Evolutionary conservation across 1,140 invertebrate genomes (phyloP).

Genomic region (Aporrectodea caliginosa): DNA sequence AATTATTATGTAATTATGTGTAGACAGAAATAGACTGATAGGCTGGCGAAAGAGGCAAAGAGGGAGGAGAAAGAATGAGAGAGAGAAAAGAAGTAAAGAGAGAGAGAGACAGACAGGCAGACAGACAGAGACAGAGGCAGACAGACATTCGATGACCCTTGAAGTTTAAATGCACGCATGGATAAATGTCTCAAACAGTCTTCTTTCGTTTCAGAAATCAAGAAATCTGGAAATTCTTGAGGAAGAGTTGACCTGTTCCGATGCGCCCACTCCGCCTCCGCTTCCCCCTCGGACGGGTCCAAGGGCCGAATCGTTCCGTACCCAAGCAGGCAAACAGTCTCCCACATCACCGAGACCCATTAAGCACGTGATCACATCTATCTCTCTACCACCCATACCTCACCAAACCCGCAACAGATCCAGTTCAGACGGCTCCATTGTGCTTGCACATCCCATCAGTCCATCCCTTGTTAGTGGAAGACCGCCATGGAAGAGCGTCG

Average conservation of each 20-base stretch:
- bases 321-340: too few relatives aligned
- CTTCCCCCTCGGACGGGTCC: not conserved
- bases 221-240: not conserved
- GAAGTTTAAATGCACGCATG: not conserved
- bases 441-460: not conserved
- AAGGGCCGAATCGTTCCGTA: not conserved
- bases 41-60: too few relatives aligned
- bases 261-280: not conserved
- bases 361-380: too few relatives aligned
- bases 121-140: too few relatives aligned
- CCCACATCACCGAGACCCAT: not conserved
- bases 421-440: not conserved
- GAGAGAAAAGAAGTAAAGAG: too few relatives aligned
- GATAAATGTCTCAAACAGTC: not conserved
- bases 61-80: too few relatives aligned
- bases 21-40: too few relatives aligned
- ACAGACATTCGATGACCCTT: not conserved
- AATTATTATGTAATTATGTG: too few relatives aligned
- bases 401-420: not conserved
- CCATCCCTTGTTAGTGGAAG: too few relatives aligned
- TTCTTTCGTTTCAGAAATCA: not conserved
- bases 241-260: not conserved
- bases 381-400: not conserved
- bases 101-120: too few relatives aligned
- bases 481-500: not conserved